Conservation (phyloP, 2,888 invertebrate genomes). For the Caenorhabditis imperialis region DNA sequence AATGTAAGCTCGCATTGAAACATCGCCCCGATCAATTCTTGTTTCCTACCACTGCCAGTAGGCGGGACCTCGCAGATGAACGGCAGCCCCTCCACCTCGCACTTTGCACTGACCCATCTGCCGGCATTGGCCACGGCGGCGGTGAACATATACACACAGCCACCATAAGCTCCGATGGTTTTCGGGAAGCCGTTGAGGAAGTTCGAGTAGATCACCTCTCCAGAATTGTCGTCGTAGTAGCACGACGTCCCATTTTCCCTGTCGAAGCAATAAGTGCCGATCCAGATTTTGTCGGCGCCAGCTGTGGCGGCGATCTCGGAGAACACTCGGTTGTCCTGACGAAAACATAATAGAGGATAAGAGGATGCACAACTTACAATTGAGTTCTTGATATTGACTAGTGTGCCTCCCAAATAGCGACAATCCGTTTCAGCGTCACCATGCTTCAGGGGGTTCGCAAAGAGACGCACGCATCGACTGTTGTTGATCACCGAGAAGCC, state of each 20-base stretch:
- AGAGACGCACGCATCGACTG: slow-evolving; percentile 4
- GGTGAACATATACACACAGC: slow-evolving; percentile 27
- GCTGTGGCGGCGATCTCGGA: slow-evolving; percentile 1
- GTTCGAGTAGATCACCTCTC: slow-evolving; percentile 1
- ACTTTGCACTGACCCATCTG: slow-evolving; percentile 23
- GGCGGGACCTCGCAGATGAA: slow-evolving; percentile 29
- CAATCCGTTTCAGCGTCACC: slow-evolving; percentile 12
- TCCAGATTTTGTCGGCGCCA: slow-evolving; percentile 6
- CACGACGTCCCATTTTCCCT: slow-evolving; percentile 13
- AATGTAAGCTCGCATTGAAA: too few species aligned
- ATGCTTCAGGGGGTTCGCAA: slow-evolving; percentile 3
- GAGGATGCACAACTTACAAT: slow-evolving; percentile 12
- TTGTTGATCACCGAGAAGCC: slow-evolving; percentile 3
- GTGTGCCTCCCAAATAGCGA: slow-evolving; percentile 7
- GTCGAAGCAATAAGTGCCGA: slow-evolving; percentile 29
- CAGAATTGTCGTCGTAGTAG: slow-evolving; percentile 21
- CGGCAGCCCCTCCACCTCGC: slow-evolving; percentile 22
- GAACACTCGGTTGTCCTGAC: slow-evolving; percentile 15
- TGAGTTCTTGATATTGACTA: slow-evolving; percentile 19
- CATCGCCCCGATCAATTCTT: too few species aligned
- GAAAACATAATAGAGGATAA: background rate
- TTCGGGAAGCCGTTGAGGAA: slow-evolving; percentile 21
- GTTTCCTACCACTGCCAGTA: too few species aligned
- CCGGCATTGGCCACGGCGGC: slow-evolving; percentile 5
- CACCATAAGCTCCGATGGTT: slow-evolving; percentile 1